Evolutionary conservation across 2,797 vertebrate genomes (phyloP), one percentile per base, ranked within the genome.

Genomic region (Sebastolobus alascanus): DNA sequence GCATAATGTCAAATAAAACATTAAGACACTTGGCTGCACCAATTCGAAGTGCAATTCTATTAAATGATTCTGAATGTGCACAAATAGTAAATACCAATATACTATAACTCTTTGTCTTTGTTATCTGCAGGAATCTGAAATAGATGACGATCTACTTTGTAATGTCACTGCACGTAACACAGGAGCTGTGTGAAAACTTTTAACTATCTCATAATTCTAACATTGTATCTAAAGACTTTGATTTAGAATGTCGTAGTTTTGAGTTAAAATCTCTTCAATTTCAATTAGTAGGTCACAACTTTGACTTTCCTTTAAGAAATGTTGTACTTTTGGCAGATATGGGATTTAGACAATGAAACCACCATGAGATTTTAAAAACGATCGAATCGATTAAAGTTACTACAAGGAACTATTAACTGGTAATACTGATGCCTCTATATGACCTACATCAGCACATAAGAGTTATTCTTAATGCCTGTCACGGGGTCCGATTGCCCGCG

Each of bases 1-100:
- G 66, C 55, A 63, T 63, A 20, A 29, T 13, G 5, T 40, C 40
- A 37, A 46, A 38, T 52, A 22, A 68, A 54, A 55, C 37, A 52
- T 43, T 77, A 80, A 85, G 81, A 87, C 74, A 27, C 31, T 58
- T 14, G 31, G 61, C 54, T 80, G 69, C 38, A 73, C 38, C 40
- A 29, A 33, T 72, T 81, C 22, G 66, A 68, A 56, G 68, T 69
- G 40, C 31, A 35, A n/a, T 73, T 66, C 6, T 37, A 4, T 33
- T 1, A 50, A n/a, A 77, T 5, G 9, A 25, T 29, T 25, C 14
- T 18, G 9, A 66, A 67, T 56, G 64, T 22, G 29, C 18, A 67
- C 8, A 73, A 56, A 52, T n/a, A 64, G 52, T 13, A 33, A 71
- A 18, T 18, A 59, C 29, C 11, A n/a, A 0, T 59, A 8, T 7